Base-by-base conservation (phyloP, 2,888 invertebrate species). In the Belgica antarctica region DNA sequence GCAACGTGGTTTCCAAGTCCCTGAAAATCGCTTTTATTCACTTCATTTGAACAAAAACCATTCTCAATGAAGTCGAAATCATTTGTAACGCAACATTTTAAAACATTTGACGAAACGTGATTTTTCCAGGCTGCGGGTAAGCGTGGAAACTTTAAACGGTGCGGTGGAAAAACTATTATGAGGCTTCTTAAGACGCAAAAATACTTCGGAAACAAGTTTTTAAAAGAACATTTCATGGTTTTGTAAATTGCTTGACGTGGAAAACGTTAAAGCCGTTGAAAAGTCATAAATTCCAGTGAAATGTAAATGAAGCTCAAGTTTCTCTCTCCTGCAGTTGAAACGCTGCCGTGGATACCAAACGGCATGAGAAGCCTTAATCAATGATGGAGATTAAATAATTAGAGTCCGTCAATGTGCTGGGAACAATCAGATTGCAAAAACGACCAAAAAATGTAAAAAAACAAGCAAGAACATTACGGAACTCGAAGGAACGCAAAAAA, bases 331-430 rank as follows among this genome's bases (percentile, higher is more conserved):
- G n/a, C n/a, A n/a, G n/a, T n/a, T n/a, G n/a, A n/a, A n/a, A n/a
- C n/a, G n/a, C n/a, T n/a, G n/a, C n/a, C n/a, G n/a, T n/a, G n/a
- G n/a, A n/a, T n/a, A n/a, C n/a, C n/a, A n/a, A n/a, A n/a, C n/a
- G n/a, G n/a, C n/a, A n/a, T n/a, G n/a, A n/a, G n/a, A n/a, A n/a
- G 22, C 17, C 8, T 25, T 59, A 24, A 59, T 59, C 59, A 15
- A n/a, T 27, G 59, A 59, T 27, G 52, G 59, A 24, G 59, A 59
- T 59, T 27, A 59, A 59, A 59, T 59, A 4, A 59, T 15, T 17
- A 62, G 34, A 62, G 62, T 62, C 34, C 61, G 27, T 61, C 28
- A 61, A 24, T 4, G 19, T 24, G 15, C 25, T 59, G 27, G 19
- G 27, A 24, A 59, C 27, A 27, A 27, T 59, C 27, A 19, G 2